Conservation (phyloP, 2,113 vertebrate genomes). For the Pseudopipra pipra region DNA sequence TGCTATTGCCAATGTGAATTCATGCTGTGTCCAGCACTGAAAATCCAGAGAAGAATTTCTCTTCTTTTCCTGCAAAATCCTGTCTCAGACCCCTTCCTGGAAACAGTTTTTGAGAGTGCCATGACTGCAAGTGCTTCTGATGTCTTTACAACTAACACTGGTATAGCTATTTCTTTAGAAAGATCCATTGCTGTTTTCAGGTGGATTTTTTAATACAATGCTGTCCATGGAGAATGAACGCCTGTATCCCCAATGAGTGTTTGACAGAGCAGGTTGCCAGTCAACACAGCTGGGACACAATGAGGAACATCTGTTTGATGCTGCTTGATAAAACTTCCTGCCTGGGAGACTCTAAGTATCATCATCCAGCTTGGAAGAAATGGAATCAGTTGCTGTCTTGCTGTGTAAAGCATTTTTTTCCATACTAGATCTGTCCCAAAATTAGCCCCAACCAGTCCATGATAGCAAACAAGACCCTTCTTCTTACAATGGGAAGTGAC, state of each 20-base stretch:
- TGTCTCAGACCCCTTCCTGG: neutral
- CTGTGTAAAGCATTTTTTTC: constrained; percentile 13
- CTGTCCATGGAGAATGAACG: neutral
- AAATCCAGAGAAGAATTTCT: neutral
- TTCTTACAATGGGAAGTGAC: constrained; percentile 25
- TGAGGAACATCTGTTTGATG: constrained; percentile 24
- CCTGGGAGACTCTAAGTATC: neutral
- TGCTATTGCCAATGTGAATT: neutral
- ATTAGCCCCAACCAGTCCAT: neutral
- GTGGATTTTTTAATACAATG: neutral
- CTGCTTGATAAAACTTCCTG: neutral
- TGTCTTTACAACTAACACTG: neutral
- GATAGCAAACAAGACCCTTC: constrained; percentile 5
- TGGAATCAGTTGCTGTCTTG: neutral
- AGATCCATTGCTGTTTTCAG: neutral
- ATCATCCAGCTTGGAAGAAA: neutral
- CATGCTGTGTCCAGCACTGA: neutral
- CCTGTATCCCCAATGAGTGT: neutral
- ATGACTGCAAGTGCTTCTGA: neutral
- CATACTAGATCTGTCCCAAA: neutral
- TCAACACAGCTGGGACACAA: neutral
- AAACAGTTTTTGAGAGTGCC: neutral
- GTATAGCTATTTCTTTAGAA: neutral
- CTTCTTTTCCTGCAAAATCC: neutral
- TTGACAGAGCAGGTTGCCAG: neutral